Evolutionary conservation across 2,888 invertebrate genomes (phyloP).

Genomic region (Hipparchia semele): DNA sequence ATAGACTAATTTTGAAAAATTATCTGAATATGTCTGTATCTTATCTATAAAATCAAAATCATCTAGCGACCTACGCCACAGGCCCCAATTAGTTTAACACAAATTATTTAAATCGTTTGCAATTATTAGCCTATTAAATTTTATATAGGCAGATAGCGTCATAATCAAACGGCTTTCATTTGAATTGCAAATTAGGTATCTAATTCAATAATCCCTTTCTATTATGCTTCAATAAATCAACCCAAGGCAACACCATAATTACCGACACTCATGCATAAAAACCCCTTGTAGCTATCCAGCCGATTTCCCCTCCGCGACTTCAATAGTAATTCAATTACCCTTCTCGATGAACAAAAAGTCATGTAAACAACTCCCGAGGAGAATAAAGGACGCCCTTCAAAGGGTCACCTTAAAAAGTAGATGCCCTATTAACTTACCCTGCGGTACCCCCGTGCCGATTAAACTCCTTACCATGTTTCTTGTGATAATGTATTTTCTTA

Average conservation of each 20-base stretch:
- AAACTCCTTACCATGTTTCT: constrained; percentile 30
- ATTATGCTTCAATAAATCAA: constrained; percentile 38
- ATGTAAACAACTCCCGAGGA: constrained; percentile 59
- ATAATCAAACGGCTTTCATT: constrained; percentile 28
- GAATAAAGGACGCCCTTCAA: constrained; percentile 65
- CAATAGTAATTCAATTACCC: constrained; percentile 63
- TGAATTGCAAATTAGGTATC: constrained; percentile 39
- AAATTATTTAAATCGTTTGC: constrained; percentile 3
- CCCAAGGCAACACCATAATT: constrained; percentile 38
- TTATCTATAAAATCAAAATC: background rate
- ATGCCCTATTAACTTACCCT: constrained; percentile 56
- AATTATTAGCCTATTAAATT: constrained; percentile 16
- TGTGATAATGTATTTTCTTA: constrained; percentile 10
- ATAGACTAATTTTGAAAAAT: too few species aligned
- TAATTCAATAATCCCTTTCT: constrained; percentile 38
- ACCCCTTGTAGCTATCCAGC: constrained; percentile 42
- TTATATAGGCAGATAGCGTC: constrained; percentile 1
- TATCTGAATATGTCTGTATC: background rate
- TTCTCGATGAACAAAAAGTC: constrained; percentile 53
- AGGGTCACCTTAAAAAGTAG: constrained; percentile 63
- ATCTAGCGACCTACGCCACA: background rate
- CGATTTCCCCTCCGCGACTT: constrained; percentile 54
- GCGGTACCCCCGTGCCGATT: constrained; percentile 48
- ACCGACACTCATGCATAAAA: constrained; percentile 29
- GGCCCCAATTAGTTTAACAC: background rate